Evolutionary conservation across 64 coral and sea anemone genomes (phyloP), one percentile per base, ranked within the genome.

Genomic region (Actinia equina): DNA sequence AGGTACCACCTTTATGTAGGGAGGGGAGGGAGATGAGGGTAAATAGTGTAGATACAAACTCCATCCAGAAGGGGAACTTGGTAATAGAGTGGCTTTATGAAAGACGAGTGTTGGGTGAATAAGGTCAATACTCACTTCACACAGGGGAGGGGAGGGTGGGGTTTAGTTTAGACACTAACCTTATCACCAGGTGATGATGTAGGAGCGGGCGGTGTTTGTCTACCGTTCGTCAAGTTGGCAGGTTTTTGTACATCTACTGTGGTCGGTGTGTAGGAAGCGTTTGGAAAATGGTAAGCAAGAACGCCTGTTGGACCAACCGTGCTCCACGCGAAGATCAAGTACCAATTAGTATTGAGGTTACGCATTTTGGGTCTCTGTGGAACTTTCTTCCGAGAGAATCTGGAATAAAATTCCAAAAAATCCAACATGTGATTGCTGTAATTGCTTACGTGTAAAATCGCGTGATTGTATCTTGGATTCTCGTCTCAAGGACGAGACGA

Each of bases 281-380:
- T 89, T 44, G 60, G 3, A 25, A 1, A 1, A 41, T 89, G 88
- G 49, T 89, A 89, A 1, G 43, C n/a, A 22, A 89, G 12, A 18
- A 49, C 80, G 1, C 88, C 88, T 58, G 79, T 83, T n/a, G 64
- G 1, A 11, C 85, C 63, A 83, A 86, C 86, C 22, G 12, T 57
- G 11, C 90, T 53, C 60, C 64, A 67, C n/a, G 90, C 77, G 60
- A 92, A 92, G 41, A 92, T 60, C 16, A 92, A 30, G 54, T 92
- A 92, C 90, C 85, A 87, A 19, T 87, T 87, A 44, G 20, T 83
- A 25, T 77, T 92, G 1, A 92, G 64, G 59, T 92, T 67, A 42
- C n/a, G 86, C 44, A 92, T 87, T 51, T 51, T 4, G 27, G 60
- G 43, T 70, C 44, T 51, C 77, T 62, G 77, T 82, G 90, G 86